Conservation (phyloP, 2,113 vertebrate species). For the Neolamprologus longior region DNA sequence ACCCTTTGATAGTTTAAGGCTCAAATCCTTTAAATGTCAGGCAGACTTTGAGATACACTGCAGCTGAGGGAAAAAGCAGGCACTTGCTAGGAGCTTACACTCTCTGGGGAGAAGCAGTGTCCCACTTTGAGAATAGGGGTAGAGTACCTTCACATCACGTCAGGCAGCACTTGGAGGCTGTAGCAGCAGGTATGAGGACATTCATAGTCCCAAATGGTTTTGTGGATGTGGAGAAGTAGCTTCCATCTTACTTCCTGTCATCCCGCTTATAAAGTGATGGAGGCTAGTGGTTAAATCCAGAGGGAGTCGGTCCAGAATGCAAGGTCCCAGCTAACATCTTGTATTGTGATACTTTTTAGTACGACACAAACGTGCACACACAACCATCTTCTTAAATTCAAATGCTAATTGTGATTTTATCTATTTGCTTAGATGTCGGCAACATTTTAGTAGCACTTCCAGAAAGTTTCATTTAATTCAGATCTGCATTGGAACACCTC, state of each 20-base stretch:
- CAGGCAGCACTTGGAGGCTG: slow-evolving; percentile 17
- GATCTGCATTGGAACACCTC: neutral
- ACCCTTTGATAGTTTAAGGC: slow-evolving; percentile 45
- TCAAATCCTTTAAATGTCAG: slow-evolving; percentile 56
- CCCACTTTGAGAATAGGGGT: slow-evolving; percentile 39
- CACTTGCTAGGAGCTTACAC: slow-evolving; percentile 38
- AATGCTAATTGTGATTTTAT: neutral
- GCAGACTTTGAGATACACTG: slow-evolving; percentile 45
- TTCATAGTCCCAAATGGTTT: slow-evolving; percentile 38
- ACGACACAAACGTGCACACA: neutral
- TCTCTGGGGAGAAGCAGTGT: slow-evolving; percentile 44
- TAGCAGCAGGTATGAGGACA: slow-evolving; percentile 48
- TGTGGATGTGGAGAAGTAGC: slow-evolving; percentile 8
- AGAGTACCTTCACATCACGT: slow-evolving; percentile 25
- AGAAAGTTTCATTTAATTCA: neutral
- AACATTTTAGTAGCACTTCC: neutral
- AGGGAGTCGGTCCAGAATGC: slow-evolving; percentile 18
- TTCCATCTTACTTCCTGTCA: slow-evolving; percentile 20
- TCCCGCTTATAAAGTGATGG: slow-evolving; percentile 26
- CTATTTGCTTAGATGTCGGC: neutral
- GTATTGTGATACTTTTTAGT: neutral
- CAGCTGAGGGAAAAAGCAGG: slow-evolving; percentile 34
- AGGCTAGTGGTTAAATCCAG: neutral
- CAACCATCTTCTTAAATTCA: neutral
- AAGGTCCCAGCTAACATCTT: neutral